Conservation (phyloP, 2,797 vertebrate genomes). For the Phoxinus dragarum region DNA sequence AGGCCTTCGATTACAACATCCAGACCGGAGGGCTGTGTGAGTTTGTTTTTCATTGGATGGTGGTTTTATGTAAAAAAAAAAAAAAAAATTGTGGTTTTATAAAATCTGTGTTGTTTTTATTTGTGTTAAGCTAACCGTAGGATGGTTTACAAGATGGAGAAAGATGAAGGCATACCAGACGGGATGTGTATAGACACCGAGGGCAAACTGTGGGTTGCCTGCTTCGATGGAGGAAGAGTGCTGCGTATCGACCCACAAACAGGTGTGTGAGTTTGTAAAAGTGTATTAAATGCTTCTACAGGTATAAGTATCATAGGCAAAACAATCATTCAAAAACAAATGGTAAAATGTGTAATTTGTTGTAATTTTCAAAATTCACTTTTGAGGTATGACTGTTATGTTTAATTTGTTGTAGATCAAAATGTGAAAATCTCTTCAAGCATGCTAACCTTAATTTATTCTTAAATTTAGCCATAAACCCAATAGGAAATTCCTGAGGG, state of each 20-base stretch:
- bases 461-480: neutral
- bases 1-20: slow-evolving; percentile 90
- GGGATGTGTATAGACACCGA: slow-evolving; percentile 89
- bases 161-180: slow-evolving; percentile 89
- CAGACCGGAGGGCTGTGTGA: slow-evolving; percentile 84
- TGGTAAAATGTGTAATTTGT: neutral
- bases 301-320: neutral
- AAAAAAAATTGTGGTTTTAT: slow-evolving; percentile 15
- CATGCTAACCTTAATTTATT: neutral
- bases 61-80: neutral
- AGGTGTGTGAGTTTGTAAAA: slow-evolving; percentile 73
- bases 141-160: slow-evolving; percentile 82
- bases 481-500: neutral
- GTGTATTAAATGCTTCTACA: neutral
- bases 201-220: slow-evolving; percentile 91
- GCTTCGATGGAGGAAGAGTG: slow-evolving; percentile 88
- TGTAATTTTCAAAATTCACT: neutral
- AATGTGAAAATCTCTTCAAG: neutral
- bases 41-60: slow-evolving; percentile 41
- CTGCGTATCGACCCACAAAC: slow-evolving; percentile 88
- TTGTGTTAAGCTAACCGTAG: slow-evolving; percentile 83
- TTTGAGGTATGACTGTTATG: neutral
- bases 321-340: neutral
- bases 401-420: neutral
- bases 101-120: slow-evolving; percentile 24